phyloP scores from a whole-genome alignment of 2,797 vertebrate genomes.

The Pachyuromys duprasi region DNA sequence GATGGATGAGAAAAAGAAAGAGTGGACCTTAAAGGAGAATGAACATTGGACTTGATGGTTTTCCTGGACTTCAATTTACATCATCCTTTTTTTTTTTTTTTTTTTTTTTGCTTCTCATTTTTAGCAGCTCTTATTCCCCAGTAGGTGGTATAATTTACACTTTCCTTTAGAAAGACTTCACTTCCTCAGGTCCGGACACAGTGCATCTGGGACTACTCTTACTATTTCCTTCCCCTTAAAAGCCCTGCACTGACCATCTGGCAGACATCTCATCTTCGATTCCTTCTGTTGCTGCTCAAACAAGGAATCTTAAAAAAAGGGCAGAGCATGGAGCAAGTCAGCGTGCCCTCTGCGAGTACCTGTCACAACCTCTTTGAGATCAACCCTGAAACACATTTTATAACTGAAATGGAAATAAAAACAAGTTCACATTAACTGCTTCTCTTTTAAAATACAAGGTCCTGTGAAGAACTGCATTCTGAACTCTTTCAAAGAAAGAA shows the following conservation, averaged over 20 bases:
- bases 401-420: slow-evolving; percentile 58
- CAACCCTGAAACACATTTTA: slow-evolving; percentile 31
- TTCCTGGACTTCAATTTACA: slow-evolving; percentile 78
- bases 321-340: slow-evolving; percentile 34
- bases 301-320: slow-evolving; percentile 18
- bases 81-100: slow-evolving; percentile 47
- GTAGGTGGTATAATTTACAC: slow-evolving; percentile 66
- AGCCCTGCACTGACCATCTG: slow-evolving; percentile 57
- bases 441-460: slow-evolving; percentile 46
- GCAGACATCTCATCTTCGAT: slow-evolving; percentile 25
- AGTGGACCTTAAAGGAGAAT: not conserved
- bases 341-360: not conserved
- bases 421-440: slow-evolving; percentile 48
- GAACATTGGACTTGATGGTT: slow-evolving; percentile 65
- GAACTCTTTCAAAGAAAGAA: slow-evolving; percentile 52
- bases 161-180: slow-evolving; percentile 33
- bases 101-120: slow-evolving; percentile 50
- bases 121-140: slow-evolving; percentile 66
- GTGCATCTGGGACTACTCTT: slow-evolving; percentile 42
- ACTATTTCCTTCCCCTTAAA: slow-evolving; percentile 61
- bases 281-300: slow-evolving; percentile 41
- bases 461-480: slow-evolving; percentile 40
- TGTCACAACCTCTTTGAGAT: slow-evolving; percentile 16
- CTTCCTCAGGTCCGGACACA: slow-evolving; percentile 50
- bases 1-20: not conserved